These are phyloP conservation scores for Macquaria australasica DNA, from an alignment of 2,113 vertebrate species.

Conservation along the genomic window DNA sequence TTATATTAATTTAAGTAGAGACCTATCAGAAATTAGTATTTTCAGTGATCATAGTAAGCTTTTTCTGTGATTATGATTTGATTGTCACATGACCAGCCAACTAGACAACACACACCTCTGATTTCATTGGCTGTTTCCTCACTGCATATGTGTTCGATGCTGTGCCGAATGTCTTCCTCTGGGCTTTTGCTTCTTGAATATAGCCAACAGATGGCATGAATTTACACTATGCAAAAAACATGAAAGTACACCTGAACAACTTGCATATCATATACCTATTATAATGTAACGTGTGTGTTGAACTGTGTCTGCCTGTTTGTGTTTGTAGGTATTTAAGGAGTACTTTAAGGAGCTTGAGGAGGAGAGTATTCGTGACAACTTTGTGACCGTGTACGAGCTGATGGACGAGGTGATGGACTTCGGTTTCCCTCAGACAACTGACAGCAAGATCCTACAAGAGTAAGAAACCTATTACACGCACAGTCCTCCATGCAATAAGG, in stretches of 20 bases:
- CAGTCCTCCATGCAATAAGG: not conserved
- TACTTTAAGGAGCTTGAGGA: conserved; percentile 89
- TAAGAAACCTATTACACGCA: conserved; percentile 69
- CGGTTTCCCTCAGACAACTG: conserved; percentile 88
- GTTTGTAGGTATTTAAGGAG: conserved; percentile 84
- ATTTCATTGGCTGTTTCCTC: not conserved
- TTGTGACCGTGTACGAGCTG: conserved; percentile 88
- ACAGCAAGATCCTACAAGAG: conserved; percentile 90
- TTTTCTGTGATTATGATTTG: not conserved
- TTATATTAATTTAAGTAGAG: not conserved
- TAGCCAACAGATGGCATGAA: not conserved
- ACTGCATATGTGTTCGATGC: not conserved
- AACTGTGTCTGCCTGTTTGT: conserved; percentile 11
- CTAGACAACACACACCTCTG: not conserved
- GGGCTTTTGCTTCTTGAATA: not conserved
- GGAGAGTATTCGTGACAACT: conserved; percentile 90
- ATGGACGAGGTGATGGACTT: conserved; percentile 90
- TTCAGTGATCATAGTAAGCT: not conserved
- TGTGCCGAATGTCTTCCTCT: not conserved
- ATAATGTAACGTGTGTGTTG: not conserved
- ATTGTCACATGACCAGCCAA: not conserved
- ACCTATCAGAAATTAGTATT: not conserved
- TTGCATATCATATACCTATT: not conserved
- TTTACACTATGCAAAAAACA: not conserved
- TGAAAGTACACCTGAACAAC: not conserved